Percentiles rank a stretch among this genome's conserved stretches.
Conservation (phyloP, 1,140 invertebrate genomes). For the Drosophila tsacasi region DNA sequence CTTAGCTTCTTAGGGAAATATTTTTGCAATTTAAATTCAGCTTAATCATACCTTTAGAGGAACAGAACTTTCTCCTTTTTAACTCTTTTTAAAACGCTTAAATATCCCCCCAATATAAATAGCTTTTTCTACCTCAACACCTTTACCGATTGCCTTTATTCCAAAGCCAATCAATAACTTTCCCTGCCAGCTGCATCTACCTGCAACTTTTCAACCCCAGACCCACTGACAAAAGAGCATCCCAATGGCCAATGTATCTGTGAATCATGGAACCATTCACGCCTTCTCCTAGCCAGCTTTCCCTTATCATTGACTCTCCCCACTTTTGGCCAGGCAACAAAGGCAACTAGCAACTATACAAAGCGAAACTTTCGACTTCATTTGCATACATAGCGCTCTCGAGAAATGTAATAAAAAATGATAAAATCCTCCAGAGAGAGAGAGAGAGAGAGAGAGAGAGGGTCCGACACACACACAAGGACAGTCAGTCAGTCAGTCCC, state of each 20-base stretch:
- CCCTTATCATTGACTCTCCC: constrained; percentile 14
- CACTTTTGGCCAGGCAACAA: constrained; percentile 21
- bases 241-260: constrained; percentile 24
- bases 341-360: constrained; percentile 71
- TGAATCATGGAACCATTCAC: constrained; percentile 16
- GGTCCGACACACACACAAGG: constrained; percentile 18
- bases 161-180: neutral
- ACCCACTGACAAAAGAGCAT: constrained; percentile 21
- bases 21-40: no score
- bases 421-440: constrained; percentile 78
- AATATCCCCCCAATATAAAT: neutral
- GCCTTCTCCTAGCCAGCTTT: constrained; percentile 21
- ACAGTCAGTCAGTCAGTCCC: constrained; percentile 14
- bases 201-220: neutral
- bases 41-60: neutral
- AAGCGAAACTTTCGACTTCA: constrained; percentile 82
- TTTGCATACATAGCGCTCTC: constrained; percentile 84
- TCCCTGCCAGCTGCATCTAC: constrained; percentile 8
- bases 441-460: neutral
- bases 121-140: neutral
- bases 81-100: neutral
- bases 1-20: neutral
- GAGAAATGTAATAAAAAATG: constrained; percentile 83
- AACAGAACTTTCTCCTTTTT: no score
- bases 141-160: neutral